Evolutionary conservation across 2,113 vertebrate species (phyloP), one percentile per base, ranked within the genome.

Genomic region (Zosterops lateralis): DNA sequence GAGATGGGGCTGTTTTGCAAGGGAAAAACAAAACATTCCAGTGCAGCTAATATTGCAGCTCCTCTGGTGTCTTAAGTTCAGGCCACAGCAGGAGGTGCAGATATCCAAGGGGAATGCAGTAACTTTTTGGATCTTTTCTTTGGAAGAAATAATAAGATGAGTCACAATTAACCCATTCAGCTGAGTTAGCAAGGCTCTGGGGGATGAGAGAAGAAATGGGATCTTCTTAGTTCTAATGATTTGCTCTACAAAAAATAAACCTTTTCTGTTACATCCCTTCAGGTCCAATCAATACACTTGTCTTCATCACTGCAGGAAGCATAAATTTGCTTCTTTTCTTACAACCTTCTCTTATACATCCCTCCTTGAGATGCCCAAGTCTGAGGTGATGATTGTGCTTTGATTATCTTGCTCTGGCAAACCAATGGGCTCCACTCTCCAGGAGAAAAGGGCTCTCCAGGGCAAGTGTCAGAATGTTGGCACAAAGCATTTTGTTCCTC

Each of bases 11-110:
- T 94, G 56, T 95, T 96, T 95, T 94, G 87, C 89, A 90, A 96
- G 56, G 94, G 90, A 95, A 95, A 95, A 94, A 65, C 89, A 79
- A 96, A 97, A 95, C 95, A 94, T 93, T 97, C 94, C 95, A 51
- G 82, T 83, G 76, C 87, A 87, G 90, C 89, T 90, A 92, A 85
- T 90, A 93, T 56, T 97, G 95, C 78, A 90, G 84, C 67, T 91
- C 75, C 87, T 85, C 81, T 74, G 72, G 91, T 95, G 93, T 31
- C 91, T 86, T 88, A 96, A 95, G 96, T 83, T 97, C 95, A 97
- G 85, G 82, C 44, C 84, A 56, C 96, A 93, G 96, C 85, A 66
- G 94, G 96, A 74, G 91, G 84, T 90, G 82, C 87, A 97, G 94
- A 91, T 92, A 95, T 89, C 82, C 58, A 60, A 70, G 61, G 93